Percentiles rank a stretch among this genome's conserved stretches.
Conservation (phyloP, 2,113 vertebrate species). For the Anhinga anhinga region DNA sequence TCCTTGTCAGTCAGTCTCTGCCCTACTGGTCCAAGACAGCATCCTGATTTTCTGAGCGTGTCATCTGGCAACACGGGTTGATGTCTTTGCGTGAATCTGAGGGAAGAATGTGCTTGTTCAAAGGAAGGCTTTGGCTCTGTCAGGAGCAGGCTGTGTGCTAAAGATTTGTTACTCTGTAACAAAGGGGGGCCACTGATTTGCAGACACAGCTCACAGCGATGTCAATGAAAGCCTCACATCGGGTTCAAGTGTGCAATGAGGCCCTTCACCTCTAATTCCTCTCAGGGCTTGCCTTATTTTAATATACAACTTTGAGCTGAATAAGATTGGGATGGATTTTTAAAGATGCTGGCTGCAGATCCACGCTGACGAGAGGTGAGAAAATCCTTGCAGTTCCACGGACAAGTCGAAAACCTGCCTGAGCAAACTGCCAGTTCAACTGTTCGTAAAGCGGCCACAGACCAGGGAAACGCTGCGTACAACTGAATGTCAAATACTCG, state of each 20-base stretch:
- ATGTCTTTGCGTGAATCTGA: background rate
- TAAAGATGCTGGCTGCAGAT: slow-evolving; percentile 49
- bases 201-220: slow-evolving; percentile 13
- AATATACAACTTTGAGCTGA: background rate
- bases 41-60: background rate
- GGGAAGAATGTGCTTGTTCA: slow-evolving; percentile 18
- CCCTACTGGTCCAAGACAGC: background rate
- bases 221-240: background rate
- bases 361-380: background rate
- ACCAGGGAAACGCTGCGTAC: background rate
- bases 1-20: background rate
- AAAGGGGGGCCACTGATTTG: background rate
- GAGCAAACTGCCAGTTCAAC: slow-evolving; percentile 47
- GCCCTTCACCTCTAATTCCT: background rate
- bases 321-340: background rate
- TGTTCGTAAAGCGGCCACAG: background rate
- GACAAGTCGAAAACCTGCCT: slow-evolving; percentile 54
- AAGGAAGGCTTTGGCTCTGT: slow-evolving; percentile 9
- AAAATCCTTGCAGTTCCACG: slow-evolving; percentile 44
- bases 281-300: background rate
- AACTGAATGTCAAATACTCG: slow-evolving; percentile 9
- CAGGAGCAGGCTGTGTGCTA: slow-evolving; percentile 1
- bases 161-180: slow-evolving; percentile 26
- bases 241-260: background rate
- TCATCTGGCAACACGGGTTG: background rate